Conservation (phyloP, 1,140 invertebrate species). For the Thaumetopoea pityocampa region DNA sequence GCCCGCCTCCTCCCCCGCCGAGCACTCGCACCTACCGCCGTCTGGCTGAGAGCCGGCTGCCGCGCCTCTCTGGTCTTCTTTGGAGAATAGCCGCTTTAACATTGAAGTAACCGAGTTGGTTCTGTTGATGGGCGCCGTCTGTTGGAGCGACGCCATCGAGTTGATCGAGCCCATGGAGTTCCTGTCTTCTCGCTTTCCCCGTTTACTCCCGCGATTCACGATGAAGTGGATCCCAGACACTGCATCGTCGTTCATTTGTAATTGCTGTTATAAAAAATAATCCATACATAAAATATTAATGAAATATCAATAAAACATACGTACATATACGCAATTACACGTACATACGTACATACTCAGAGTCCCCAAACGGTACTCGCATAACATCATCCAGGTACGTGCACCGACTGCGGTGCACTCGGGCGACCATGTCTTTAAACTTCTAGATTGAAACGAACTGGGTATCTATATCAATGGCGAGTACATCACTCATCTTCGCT, state of each 20-base stretch:
- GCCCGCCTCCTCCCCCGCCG: not conserved
- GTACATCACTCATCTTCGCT: too few species aligned
- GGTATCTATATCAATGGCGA: too few species aligned
- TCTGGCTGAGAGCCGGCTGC: slow-evolving; percentile 43
- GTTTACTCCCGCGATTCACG: slow-evolving; percentile 73
- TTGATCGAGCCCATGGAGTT: slow-evolving; percentile 71
- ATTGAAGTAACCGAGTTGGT: slow-evolving; percentile 85
- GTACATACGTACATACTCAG: too few species aligned
- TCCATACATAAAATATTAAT: not conserved
- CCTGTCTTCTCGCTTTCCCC: slow-evolving; percentile 58
- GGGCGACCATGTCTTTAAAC: too few species aligned
- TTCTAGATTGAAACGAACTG: too few species aligned
- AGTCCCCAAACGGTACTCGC: too few species aligned
- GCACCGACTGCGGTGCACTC: too few species aligned
- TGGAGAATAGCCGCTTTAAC: slow-evolving; percentile 84
- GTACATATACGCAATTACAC: not conserved
- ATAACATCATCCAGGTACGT: too few species aligned
- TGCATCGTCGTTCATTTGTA: slow-evolving; percentile 79
- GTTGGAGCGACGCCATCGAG: slow-evolving; percentile 72
- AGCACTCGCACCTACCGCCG: slow-evolving; percentile 36
- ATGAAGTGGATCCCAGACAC: slow-evolving; percentile 84
- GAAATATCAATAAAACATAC: not conserved
- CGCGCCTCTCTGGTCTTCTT: slow-evolving; percentile 77
- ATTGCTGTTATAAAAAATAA: slow-evolving; percentile 43
- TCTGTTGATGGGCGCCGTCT: slow-evolving; percentile 80